Conservation (phyloP, 2,113 vertebrate species). For the Oreochromis niloticus region DNA sequence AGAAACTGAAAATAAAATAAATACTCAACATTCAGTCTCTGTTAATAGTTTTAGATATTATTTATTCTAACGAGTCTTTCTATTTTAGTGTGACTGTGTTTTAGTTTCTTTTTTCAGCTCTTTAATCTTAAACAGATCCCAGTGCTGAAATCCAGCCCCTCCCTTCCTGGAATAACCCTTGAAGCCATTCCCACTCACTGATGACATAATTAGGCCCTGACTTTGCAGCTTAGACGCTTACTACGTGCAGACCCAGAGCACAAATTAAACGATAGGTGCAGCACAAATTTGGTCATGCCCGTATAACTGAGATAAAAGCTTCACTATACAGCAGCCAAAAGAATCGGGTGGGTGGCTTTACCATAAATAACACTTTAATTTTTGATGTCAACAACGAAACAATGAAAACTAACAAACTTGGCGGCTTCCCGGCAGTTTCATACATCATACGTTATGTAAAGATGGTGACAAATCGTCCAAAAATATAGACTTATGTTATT, state of each 20-base stretch:
- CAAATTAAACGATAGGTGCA: slow-evolving; percentile 1
- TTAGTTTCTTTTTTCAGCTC: background rate
- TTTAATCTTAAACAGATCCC: background rate
- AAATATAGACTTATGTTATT: slow-evolving; percentile 42
- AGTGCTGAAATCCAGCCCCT: background rate
- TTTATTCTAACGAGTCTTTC: background rate
- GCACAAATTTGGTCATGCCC: background rate
- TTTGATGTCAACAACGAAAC: background rate
- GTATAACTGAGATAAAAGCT: background rate
- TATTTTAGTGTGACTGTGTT: background rate
- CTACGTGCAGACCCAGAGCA: background rate
- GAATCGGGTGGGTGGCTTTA: background rate
- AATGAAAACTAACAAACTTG: background rate
- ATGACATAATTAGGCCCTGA: slow-evolving; percentile 44
- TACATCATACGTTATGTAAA: slow-evolving; percentile 11
- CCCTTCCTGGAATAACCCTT: background rate
- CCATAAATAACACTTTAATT: background rate
- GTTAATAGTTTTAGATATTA: background rate
- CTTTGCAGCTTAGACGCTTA: background rate
- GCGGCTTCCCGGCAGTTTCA: background rate
- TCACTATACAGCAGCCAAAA: background rate
- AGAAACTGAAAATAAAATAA: background rate
- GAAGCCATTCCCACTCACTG: background rate
- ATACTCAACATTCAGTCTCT: background rate
- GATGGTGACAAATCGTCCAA: slow-evolving; percentile 19